These are phyloP conservation scores for Dryadula phaetusa DNA, from an alignment of 2,888 invertebrate genomes.

Conservation along the genomic window DNA sequence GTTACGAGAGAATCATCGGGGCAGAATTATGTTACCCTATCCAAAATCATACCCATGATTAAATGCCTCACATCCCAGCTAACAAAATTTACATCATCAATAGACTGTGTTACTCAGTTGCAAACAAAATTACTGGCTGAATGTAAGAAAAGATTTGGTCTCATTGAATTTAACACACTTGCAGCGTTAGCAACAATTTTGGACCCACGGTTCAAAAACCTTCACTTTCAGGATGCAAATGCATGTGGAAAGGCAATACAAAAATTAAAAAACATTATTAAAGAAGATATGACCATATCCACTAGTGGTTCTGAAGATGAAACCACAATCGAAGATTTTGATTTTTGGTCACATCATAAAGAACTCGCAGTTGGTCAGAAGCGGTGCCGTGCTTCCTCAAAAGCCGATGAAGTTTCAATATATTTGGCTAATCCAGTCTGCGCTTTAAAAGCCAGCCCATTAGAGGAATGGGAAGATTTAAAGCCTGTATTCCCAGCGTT, in stretches of 20 bases:
- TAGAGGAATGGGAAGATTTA: no score
- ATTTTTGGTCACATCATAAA: slow-evolving; percentile 54
- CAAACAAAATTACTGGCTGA: slow-evolving; percentile 49
- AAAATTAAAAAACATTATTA: no score
- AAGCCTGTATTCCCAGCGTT: no score
- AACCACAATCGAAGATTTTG: slow-evolving; percentile 48
- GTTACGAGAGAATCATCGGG: slow-evolving; percentile 51
- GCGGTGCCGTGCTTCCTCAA: slow-evolving; percentile 13
- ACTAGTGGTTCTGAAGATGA: slow-evolving; percentile 51
- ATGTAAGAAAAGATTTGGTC: slow-evolving; percentile 40
- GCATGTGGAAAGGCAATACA: no score
- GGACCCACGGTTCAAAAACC: slow-evolving; percentile 52
- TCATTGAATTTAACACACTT: slow-evolving; percentile 50
- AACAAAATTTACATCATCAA: slow-evolving; percentile 49
- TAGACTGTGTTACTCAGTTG: slow-evolving; percentile 43
- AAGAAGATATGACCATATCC: no score
- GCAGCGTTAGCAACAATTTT: slow-evolving; percentile 48
- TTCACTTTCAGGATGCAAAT: slow-evolving; percentile 49
- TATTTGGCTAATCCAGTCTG: background rate
- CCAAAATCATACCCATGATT: slow-evolving; percentile 54
- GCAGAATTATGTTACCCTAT: slow-evolving; percentile 50
- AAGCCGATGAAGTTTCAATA: slow-evolving; percentile 27
- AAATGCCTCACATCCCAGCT: slow-evolving; percentile 51
- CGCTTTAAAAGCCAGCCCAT: no score
- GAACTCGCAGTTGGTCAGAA: slow-evolving; percentile 46